phyloP scores from a whole-genome alignment of 2,888 invertebrate genomes.

The Hololepta plana region DNA sequence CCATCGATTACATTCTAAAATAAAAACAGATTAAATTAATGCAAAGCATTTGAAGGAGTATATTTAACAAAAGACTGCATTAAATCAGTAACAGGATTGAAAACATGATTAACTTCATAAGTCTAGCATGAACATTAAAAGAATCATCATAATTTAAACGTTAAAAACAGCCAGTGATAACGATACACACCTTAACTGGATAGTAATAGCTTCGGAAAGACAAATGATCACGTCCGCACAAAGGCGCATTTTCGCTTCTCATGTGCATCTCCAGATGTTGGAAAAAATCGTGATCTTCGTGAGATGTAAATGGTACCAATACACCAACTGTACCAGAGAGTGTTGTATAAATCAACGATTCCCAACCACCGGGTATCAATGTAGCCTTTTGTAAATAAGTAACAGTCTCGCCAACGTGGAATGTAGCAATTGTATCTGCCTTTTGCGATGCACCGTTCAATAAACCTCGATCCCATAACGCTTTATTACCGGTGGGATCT shows the following conservation, averaged over 20 bases:
- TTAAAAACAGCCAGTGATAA: conserved; percentile 1
- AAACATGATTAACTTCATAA: conserved; percentile 18
- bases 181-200: conserved; percentile 65
- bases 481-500: conserved; percentile 97
- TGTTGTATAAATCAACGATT: conserved; percentile 91
- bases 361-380: conserved; percentile 92
- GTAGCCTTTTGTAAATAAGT: conserved; percentile 93
- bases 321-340: conserved; percentile 88
- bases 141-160: conserved; percentile 9
- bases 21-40: conserved; percentile 12
- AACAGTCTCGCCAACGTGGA: conserved; percentile 91
- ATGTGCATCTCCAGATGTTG: conserved; percentile 99
- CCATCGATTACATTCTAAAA: conserved; percentile 93
- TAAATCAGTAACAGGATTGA: conserved; percentile 6
- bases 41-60: background rate
- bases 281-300: conserved; percentile 98
- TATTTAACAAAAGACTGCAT: conserved; percentile 1
- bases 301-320: conserved; percentile 82
- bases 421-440: conserved; percentile 79
- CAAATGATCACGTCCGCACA: conserved; percentile 94
- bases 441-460: conserved; percentile 96
- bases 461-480: conserved; percentile 42
- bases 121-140: conserved; percentile 23
- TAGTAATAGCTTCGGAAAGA: conserved; percentile 95
- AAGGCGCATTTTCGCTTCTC: conserved; percentile 88